Percentiles rank a stretch among this genome's conserved stretches.
Evolutionary conservation across 2,113 vertebrate species (phyloP).

Genomic region (Azemiops feae): DNA sequence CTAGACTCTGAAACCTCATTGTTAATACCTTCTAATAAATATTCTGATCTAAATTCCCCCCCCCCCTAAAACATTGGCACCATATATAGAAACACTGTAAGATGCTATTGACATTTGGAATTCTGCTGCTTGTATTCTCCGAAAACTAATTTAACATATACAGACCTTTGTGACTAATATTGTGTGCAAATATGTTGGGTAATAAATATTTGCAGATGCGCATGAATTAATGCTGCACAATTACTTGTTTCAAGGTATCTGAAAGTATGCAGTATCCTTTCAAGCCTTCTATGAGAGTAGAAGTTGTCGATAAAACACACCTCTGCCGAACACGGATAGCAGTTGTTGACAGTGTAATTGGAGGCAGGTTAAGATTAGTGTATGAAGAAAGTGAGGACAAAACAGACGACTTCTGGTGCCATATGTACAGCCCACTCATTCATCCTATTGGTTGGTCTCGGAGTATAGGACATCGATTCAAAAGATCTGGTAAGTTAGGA

Average conservation of each 20-base stretch:
- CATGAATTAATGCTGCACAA: neutral
- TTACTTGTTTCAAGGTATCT: slow-evolving; percentile 78
- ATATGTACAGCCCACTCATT: slow-evolving; percentile 96
- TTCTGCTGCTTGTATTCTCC: neutral
- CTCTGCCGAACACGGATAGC: slow-evolving; percentile 94
- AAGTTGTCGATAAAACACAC: slow-evolving; percentile 97
- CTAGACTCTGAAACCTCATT: neutral
- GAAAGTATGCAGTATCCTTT: slow-evolving; percentile 96
- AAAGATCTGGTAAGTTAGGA: slow-evolving; percentile 85
- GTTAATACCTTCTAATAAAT: neutral
- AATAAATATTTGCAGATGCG: neutral
- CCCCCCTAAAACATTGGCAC: no score
- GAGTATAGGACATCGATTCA: slow-evolving; percentile 96
- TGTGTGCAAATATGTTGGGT: neutral
- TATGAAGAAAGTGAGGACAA: slow-evolving; percentile 96
- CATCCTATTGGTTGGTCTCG: slow-evolving; percentile 96
- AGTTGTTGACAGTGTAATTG: slow-evolving; percentile 91
- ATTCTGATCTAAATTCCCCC: neutral
- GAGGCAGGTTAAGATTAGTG: slow-evolving; percentile 88
- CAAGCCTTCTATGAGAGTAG: slow-evolving; percentile 95
- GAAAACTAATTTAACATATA: neutral
- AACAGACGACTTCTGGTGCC: slow-evolving; percentile 98
- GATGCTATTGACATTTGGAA: neutral
- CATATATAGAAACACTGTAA: neutral
- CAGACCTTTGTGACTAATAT: neutral